phyloP scores from a whole-genome alignment of 2,888 invertebrate genomes.

The Leucania comma region DNA sequence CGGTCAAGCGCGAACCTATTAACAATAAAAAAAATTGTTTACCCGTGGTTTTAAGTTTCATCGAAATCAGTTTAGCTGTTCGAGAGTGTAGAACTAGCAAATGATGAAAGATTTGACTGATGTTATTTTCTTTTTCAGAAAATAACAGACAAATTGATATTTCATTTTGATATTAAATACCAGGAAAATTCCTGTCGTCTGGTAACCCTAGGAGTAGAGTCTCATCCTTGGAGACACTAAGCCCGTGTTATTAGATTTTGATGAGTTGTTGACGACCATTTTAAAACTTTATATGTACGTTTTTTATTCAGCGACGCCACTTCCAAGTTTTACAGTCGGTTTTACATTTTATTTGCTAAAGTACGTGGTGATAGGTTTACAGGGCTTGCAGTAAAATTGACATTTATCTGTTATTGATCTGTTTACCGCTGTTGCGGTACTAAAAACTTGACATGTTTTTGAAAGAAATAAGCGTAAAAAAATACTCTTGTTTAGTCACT shows the following conservation, averaged over 20 bases:
- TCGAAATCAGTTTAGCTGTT: too few species aligned
- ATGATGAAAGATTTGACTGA: too few species aligned
- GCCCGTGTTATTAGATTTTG: constrained; percentile 84
- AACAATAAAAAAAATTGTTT: too few species aligned
- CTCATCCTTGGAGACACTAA: constrained; percentile 69
- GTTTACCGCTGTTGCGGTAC: constrained; percentile 23
- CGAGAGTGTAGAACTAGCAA: neutral
- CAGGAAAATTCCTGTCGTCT: constrained; percentile 23
- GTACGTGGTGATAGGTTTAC: constrained; percentile 35
- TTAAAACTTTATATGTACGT: constrained; percentile 68
- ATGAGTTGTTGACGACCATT: constrained; percentile 81
- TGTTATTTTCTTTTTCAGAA: neutral
- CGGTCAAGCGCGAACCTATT: too few species aligned
- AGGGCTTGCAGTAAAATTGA: constrained; percentile 27
- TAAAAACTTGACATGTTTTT: constrained; percentile 24
- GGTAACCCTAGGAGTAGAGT: constrained; percentile 37
- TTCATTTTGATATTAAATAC: too few species aligned
- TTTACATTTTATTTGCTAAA: constrained; percentile 57
- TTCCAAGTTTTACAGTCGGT: constrained; percentile 63
- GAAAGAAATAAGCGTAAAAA: neutral
- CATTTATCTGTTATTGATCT: constrained; percentile 45
- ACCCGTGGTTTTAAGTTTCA: too few species aligned
- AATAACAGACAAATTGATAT: neutral
- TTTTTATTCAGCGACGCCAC: constrained; percentile 59
- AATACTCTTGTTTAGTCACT: neutral